A percentile compares a stretch with the other conserved stretches of the same genome.
phyloP scores from a whole-genome alignment of 2,888 invertebrate species.

The Reticulitermes lucifugus region DNA sequence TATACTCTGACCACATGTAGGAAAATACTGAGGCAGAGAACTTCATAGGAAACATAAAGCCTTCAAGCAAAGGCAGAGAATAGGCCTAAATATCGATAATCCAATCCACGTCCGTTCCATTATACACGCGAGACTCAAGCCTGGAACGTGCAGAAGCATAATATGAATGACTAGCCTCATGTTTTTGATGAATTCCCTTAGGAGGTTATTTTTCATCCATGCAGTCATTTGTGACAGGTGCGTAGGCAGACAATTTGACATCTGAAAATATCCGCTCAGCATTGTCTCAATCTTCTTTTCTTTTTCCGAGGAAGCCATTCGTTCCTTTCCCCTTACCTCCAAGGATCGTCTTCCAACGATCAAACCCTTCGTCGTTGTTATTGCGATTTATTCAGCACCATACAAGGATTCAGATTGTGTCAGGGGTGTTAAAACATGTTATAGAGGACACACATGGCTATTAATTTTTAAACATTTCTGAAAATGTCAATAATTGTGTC shows the following conservation, averaged over 20 bases:
- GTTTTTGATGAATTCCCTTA: constrained; percentile 6
- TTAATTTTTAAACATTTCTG: neutral
- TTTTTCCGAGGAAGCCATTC: neutral
- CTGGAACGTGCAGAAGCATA: neutral
- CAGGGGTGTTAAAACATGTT: constrained; percentile 2
- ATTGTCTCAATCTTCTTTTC: neutral
- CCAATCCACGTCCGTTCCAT: neutral
- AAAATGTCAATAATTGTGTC: no score
- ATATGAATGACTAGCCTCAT: neutral
- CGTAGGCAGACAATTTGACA: constrained; percentile 17
- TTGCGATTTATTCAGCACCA: neutral
- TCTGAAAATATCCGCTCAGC: neutral
- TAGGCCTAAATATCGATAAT: neutral
- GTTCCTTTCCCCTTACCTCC: neutral
- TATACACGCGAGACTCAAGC: neutral
- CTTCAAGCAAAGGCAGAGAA: no score
- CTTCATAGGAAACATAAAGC: no score
- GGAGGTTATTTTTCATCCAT: constrained; percentile 9
- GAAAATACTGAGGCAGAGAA: no score
- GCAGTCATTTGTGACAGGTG: constrained; percentile 29
- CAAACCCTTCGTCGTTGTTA: constrained; percentile 11
- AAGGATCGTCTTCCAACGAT: constrained; percentile 5
- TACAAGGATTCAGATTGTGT: neutral
- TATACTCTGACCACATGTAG: no score
- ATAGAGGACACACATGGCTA: neutral